These are phyloP conservation scores for Mormyrus lacerda DNA, from an alignment of 2,113 vertebrate species.

Conservation along the genomic window DNA sequence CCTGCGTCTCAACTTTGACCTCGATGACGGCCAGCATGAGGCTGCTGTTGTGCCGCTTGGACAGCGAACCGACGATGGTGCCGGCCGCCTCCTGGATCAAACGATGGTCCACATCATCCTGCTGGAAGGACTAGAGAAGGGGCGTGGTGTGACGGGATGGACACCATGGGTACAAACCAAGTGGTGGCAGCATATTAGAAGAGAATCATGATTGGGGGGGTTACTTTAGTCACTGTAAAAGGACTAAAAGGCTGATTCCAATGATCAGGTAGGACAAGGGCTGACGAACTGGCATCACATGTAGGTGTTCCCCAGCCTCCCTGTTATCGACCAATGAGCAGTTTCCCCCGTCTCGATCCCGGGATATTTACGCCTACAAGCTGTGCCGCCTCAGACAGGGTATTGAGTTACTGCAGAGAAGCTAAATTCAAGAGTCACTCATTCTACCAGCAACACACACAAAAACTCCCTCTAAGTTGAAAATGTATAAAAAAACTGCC, in stretches of 20 bases:
- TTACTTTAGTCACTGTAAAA: not conserved
- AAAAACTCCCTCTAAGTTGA: not conserved
- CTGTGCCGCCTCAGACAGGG: not conserved
- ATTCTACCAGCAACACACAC: not conserved
- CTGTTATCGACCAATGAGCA: not conserved
- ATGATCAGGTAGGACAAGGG: not conserved
- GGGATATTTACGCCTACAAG: not conserved
- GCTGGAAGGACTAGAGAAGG: conserved; percentile 68
- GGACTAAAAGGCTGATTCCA: not conserved
- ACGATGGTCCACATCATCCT: conserved; percentile 63
- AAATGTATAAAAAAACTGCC: not conserved
- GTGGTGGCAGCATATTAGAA: not conserved
- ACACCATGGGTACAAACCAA: not conserved
- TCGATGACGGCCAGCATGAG: conserved; percentile 79
- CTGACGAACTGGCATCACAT: not conserved
- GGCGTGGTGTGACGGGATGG: not conserved
- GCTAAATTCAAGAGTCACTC: not conserved
- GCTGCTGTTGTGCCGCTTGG: conserved; percentile 79
- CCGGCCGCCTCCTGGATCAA: conserved; percentile 75
- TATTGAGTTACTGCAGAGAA: not conserved
- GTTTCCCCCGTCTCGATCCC: not conserved
- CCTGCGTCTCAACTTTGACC: conserved; percentile 77
- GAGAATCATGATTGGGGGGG: not conserved
- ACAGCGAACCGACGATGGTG: conserved; percentile 72
- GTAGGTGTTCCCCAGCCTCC: not conserved